Conservation (phyloP, 30 jellyfish, hydroid and myxozoan genomes). For the Aurelia aurita complex sp. Pacific region DNA sequence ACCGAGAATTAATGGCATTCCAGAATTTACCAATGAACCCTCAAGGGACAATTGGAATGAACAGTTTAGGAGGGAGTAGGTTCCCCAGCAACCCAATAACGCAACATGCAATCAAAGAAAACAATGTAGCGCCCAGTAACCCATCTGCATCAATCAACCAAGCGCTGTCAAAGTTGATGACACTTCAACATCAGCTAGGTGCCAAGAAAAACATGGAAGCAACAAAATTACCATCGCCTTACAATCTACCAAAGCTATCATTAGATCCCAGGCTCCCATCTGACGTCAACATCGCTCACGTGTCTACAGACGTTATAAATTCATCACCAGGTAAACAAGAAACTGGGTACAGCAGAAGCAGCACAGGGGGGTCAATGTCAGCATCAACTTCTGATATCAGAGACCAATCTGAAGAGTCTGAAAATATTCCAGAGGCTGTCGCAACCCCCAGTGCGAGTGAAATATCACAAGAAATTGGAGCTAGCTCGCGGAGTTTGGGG, state of each 20-base stretch:
- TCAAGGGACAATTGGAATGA: slow-evolving; percentile 29
- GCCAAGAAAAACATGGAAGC: slow-evolving; percentile 25
- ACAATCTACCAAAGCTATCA: slow-evolving; percentile 1
- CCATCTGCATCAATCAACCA: slow-evolving; percentile 17
- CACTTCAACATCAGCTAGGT: slow-evolving; percentile 8
- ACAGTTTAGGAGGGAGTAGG: slow-evolving; percentile 19
- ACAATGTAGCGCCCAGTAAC: slow-evolving; percentile 53
- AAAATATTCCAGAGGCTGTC: not conserved
- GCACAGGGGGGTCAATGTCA: not conserved
- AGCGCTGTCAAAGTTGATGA: slow-evolving; percentile 19
- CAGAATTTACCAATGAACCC: slow-evolving; percentile 42
- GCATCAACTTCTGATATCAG: not conserved
- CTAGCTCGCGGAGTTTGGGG: slow-evolving; percentile 2
- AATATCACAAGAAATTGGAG: slow-evolving; percentile 2
- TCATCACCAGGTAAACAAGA: slow-evolving; percentile 22
- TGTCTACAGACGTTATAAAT: slow-evolving; percentile 32
- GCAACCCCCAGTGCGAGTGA: not conserved
- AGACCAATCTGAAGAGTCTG: not conserved
- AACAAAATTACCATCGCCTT: not conserved
- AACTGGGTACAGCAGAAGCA: not conserved
- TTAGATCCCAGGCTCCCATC: slow-evolving; percentile 25
- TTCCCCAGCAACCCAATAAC: slow-evolving; percentile 44
- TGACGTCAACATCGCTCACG: slow-evolving; percentile 30
- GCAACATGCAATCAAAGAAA: slow-evolving; percentile 82
- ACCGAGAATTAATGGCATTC: slow-evolving; percentile 88